These are phyloP conservation scores for Macroglossus sobrinus DNA, from an alignment of 2,113 vertebrate species.

Conservation along the genomic window DNA sequence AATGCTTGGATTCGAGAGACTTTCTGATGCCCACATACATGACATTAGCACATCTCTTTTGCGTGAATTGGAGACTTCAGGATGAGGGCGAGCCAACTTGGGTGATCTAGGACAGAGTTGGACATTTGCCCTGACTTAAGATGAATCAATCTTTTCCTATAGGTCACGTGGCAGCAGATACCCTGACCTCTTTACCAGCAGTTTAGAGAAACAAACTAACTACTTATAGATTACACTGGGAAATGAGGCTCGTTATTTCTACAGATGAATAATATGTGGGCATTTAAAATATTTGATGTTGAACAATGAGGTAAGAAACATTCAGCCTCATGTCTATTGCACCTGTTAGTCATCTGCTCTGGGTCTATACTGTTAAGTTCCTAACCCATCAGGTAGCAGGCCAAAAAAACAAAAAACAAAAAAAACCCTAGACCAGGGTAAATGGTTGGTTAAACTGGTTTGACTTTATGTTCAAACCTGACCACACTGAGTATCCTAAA, in stretches of 20 bases:
- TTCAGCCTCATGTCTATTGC: background rate
- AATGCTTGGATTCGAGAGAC: background rate
- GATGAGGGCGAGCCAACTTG: background rate
- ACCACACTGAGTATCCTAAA: background rate
- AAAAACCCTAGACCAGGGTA: background rate
- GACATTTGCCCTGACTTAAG: background rate
- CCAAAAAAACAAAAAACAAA: background rate
- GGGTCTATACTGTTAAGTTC: background rate
- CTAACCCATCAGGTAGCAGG: background rate
- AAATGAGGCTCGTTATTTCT: background rate
- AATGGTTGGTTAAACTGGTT: background rate
- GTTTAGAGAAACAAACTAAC: slow-evolving; percentile 10
- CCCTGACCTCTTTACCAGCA: background rate
- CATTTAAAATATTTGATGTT: background rate
- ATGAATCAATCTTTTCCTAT: background rate
- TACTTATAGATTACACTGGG: background rate
- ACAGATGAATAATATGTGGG: background rate
- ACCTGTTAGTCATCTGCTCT: background rate
- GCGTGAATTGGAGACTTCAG: background rate
- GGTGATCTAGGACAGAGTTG: background rate
- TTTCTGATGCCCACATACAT: background rate
- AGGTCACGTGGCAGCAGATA: background rate
- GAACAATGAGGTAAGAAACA: background rate
- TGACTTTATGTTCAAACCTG: background rate
- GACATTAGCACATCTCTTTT: background rate